These are phyloP conservation scores for Cichlasoma orientale DNA, from an alignment of 2,797 vertebrate species.

Conservation along the genomic window DNA sequence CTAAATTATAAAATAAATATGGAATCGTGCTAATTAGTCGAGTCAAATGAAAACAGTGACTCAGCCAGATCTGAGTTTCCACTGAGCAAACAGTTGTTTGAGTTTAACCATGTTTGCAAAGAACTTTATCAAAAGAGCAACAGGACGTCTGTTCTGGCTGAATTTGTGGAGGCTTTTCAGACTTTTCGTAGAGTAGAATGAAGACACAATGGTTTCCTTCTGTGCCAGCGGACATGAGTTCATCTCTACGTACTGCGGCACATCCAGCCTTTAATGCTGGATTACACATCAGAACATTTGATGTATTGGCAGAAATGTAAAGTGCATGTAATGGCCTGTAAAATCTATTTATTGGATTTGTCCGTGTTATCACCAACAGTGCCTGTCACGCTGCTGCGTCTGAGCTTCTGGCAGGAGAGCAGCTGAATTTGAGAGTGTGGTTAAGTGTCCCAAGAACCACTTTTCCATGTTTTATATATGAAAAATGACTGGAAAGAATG, in stretches of 20 bases:
- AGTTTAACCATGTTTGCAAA: neutral
- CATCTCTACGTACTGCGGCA: neutral
- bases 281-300: neutral
- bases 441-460: neutral
- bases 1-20: neutral
- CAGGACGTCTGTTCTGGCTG: neutral
- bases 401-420: neutral
- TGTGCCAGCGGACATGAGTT: neutral
- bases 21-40: neutral
- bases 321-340: conserved; percentile 11
- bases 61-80: too few relatives aligned
- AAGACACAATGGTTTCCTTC: neutral
- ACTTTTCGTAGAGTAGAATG: neutral
- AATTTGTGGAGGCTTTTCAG: neutral
- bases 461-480: neutral
- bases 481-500: neutral
- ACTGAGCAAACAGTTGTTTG: too few relatives aligned
- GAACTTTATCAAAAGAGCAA: too few relatives aligned
- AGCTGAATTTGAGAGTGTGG: neutral
- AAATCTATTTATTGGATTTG: conserved; percentile 7
- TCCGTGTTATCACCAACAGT: neutral
- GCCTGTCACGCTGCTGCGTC: neutral
- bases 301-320: neutral
- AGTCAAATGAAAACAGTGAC: too few relatives aligned
- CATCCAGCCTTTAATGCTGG: neutral